Percentiles rank a stretch among this genome's conserved stretches.
phyloP scores from a whole-genome alignment of 2,888 invertebrate species.

The Deilephila porcellus region DNA sequence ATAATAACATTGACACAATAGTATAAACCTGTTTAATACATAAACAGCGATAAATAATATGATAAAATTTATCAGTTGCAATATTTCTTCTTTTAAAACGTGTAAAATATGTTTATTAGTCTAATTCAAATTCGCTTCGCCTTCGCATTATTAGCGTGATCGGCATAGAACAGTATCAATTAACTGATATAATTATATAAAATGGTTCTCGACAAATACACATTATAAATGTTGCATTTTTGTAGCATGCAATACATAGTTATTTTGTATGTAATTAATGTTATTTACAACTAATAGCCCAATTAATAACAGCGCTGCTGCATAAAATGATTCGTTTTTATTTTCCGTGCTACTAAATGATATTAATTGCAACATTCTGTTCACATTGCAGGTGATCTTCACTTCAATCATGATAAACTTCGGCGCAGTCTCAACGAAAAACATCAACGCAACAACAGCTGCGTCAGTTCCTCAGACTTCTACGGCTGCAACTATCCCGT shows the following conservation, averaged over 20 bases:
- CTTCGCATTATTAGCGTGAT: neutral
- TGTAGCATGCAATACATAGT: neutral
- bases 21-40: no score
- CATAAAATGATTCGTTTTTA: neutral
- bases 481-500: slow-evolving; percentile 83
- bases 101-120: no score
- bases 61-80: no score
- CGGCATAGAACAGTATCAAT: neutral
- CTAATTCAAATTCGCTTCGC: no score
- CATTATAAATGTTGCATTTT: neutral
- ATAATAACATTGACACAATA: no score
- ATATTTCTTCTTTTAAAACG: no score
- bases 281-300: neutral
- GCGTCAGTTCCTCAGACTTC: slow-evolving; percentile 82
- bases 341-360: neutral
- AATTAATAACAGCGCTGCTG: neutral
- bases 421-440: slow-evolving; percentile 81
- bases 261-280: neutral
- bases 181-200: neutral
- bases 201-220: neutral
- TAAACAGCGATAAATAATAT: no score
- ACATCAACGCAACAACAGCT: slow-evolving; percentile 82
- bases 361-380: neutral
- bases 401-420: slow-evolving; percentile 76
- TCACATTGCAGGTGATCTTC: slow-evolving; percentile 71